Base-by-base conservation (phyloP, 2,113 vertebrate genomes). In the Micromys minutus region DNA sequence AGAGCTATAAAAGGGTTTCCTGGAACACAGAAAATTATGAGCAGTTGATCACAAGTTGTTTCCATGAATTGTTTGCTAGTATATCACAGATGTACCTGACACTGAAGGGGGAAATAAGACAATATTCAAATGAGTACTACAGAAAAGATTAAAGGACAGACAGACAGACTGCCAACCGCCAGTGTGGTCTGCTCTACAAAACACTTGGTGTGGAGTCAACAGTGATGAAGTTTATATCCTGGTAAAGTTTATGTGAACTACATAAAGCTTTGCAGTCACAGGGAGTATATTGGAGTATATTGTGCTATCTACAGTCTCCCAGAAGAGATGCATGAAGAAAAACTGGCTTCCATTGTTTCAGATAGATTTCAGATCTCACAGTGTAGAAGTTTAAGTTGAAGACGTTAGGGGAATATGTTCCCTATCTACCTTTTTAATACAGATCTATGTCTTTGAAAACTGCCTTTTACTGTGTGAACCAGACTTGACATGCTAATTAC, bases 401-500 rank as follows among this genome's bases (percentile, higher is more conserved):
- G 34, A 3, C 39, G 89, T 80, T 77, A 19, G 42, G 45, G 89
- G 85, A 87, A 72, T 6, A 22, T 91, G 24, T 74, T 69, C 3
- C 19, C 24, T 34, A 11, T 65, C 61, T 94, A 84, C 65, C 59
- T 90, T 94, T 93, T 87, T 89, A 42, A 79, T 34, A 77, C 94
- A 92, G 45, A 88, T 72, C 45, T 39, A 85, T 65, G 86, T 89
- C 80, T 74, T 95, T 95, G 72, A 92, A 93, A 95, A 81, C 59
- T 21, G 13, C 61, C 50, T 57, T 45, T 65, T 92, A 29, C 47
- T 89, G 47, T 94, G 97, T 95, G 93, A 77, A 55, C 13, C 31
- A 94, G 87, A 86, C 67, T 86, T 59, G 26, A 4, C 19, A 45
- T 92, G 95, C 84, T 94, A 96, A 95, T 97, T 85, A 21, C 26